Base-by-base conservation (phyloP, 1,140 invertebrate species). In the Leucophenga varia region DNA sequence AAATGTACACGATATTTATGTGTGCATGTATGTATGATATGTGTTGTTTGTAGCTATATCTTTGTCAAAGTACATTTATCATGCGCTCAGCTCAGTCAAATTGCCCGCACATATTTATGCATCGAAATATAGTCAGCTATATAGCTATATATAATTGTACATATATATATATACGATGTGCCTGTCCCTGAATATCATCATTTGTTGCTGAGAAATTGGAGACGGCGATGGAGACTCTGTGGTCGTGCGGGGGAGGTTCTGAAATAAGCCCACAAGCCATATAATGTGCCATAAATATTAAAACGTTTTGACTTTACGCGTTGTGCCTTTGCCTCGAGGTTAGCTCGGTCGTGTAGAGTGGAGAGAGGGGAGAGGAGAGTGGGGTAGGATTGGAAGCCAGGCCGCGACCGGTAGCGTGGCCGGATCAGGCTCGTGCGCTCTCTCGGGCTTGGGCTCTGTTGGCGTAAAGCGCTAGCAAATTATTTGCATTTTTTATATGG, bases 271-370 rank as follows among this genome's bases (percentile, higher is more conserved):
- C 63, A 63, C 59, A 65, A 65, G 63, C 63, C 56, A 67, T 65
- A 67, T 65, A 65, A 65, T 65, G 63, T 67, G 63, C 63, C 63
- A 65, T 65, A 65, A 65, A 65, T 65, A 65, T 65, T 65, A 65
- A 65, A 65, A 67, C 63, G 63, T 63, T 65, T 65, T 67, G 63
- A 65, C 63, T 65, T 65, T 67, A 67, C 63, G 56, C 61, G 63
- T 55, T 50, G 54, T 46, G 49, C 43, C 36, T 55, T 31, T 43
- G 43, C 48, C 47, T 38, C 28, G 32, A 30, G 37, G 52, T 8
- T 6, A 18, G 30, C 17, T 37, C 48, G n/a, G n/a, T n/a, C n/a
- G n/a, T n/a, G n/a, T n/a, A n/a, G n/a, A n/a, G n/a, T n/a, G n/a
- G n/a, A n/a, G n/a, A n/a, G n/a, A n/a, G n/a, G n/a, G n/a, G n/a